Conservation (phyloP, 2,113 vertebrate genomes). For the Dipodomys ordii region DNA sequence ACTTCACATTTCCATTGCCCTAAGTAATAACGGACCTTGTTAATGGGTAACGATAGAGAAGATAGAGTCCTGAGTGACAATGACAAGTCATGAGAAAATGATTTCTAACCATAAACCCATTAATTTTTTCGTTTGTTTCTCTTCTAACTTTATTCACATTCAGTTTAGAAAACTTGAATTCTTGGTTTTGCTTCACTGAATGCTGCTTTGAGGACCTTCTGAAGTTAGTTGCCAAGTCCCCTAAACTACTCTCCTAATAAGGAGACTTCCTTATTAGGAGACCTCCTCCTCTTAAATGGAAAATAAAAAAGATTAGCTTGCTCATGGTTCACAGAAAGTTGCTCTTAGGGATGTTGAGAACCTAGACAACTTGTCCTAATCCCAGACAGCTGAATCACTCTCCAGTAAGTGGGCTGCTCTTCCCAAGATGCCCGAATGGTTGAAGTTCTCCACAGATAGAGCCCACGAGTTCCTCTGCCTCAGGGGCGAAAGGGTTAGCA, state of each 20-base stretch:
- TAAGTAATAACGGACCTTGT: neutral
- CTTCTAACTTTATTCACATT: neutral
- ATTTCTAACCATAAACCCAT: neutral
- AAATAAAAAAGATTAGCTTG: neutral
- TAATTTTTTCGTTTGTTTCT: neutral
- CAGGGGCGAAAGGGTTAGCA: neutral
- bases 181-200: constrained; percentile 5
- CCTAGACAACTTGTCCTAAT: neutral
- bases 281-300: neutral
- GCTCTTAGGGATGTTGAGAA: neutral
- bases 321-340: neutral
- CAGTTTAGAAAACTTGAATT: constrained; percentile 4
- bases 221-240: neutral
- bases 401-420: neutral
- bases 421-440: fast-evolving
- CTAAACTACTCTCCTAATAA: neutral
- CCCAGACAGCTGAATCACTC: neutral
- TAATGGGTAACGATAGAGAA: neutral
- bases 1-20: neutral
- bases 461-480: neutral
- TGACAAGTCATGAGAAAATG: neutral
- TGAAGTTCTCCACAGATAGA: neutral
- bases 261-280: neutral
- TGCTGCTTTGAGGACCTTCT: neutral
- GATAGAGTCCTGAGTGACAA: neutral